Base-by-base conservation (phyloP, 2,888 invertebrate genomes). In the Drosophila aldrichi region DNA sequence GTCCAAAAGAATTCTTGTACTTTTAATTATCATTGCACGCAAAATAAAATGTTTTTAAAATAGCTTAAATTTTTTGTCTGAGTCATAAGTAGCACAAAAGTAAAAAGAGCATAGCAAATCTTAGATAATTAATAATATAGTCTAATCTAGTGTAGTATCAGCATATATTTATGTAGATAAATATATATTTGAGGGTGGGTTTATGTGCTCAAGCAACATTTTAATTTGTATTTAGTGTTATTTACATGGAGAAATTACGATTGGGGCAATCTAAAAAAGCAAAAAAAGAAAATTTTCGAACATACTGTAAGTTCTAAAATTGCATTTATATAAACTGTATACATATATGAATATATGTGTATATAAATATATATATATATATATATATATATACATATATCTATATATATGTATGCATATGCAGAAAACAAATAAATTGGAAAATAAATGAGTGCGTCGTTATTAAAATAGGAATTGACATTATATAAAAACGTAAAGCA, bases 301-400 rank as follows among this genome's bases (percentile, higher is more conserved):
- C 82, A 74, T 73, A 90, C 90, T 90, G 80, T 82, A 90, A 84
- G 82, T 89, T 88, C 87, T 90, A 87, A 88, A 82, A 85, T 88
- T 84, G 88, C 88, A 88, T 90, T 89, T 90, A 90, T 90, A 77
- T 32, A 76, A 74, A 73, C 46, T 63, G 79, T 62, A 66, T 65
- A 70, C 57, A 62, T 55, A 68, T 71, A 62, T 44, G 70, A 56
- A 85, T 74, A 82, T 69, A 71, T 62, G 22, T 44, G 18, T 74
- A 80, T 67, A n/a, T 38, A n/a, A n/a, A 38, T 58, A 88, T 72
- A 80, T 67, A 71, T 56, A 34, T 43, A 8, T 3, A 9, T 74
- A 79, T 65, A 74, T 49, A 20, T 40, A 16, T 22, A 61, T 56
- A 67, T 73, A 61, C 1, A 22, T 60, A 54, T 18, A 61, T 51